Conservation (phyloP, 2,888 invertebrate genomes). For the Latrodectus hesperus region DNA sequence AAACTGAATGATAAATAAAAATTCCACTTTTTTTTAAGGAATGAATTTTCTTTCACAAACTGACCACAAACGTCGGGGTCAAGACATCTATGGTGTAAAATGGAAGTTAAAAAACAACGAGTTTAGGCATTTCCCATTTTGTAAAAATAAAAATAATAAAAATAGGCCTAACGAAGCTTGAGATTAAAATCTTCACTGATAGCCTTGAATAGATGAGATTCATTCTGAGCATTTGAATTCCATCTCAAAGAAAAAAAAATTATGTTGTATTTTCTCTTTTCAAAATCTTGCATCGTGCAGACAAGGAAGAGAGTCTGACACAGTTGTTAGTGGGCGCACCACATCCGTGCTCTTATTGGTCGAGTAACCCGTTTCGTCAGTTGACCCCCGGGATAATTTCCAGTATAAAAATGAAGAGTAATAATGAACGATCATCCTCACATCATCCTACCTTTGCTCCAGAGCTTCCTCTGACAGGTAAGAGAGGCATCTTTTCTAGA, state of each 20-base stretch:
- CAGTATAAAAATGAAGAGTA: conserved; percentile 44
- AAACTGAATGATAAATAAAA: not conserved
- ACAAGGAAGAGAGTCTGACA: conserved; percentile 48
- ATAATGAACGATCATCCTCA: conserved; percentile 3
- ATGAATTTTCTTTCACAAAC: not conserved
- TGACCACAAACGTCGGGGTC: not conserved
- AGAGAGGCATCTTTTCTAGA: conserved; percentile 1
- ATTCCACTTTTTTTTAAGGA: not conserved
- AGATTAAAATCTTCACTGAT: conserved; percentile 40
- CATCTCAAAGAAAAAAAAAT: conserved; percentile 34
- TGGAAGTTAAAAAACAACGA: not conserved
- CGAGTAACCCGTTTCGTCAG: conserved; percentile 69
- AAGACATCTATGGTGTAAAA: not conserved
- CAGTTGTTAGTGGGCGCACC: conserved; percentile 35
- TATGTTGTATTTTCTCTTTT: conserved; percentile 31
- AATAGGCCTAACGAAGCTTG: not conserved
- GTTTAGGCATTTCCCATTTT: conserved; percentile 1
- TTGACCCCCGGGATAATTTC: conserved; percentile 35
- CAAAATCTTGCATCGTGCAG: conserved; percentile 4
- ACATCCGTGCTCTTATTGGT: conserved; percentile 56
- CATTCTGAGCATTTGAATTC: conserved; percentile 24
- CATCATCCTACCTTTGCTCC: conserved; percentile 22
- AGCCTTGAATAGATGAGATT: conserved; percentile 51
- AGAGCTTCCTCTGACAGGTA: conserved; percentile 13
- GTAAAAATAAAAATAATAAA: not conserved